phyloP scores from a whole-genome alignment of 2,797 vertebrate genomes.

The Fundulus diaphanus region DNA sequence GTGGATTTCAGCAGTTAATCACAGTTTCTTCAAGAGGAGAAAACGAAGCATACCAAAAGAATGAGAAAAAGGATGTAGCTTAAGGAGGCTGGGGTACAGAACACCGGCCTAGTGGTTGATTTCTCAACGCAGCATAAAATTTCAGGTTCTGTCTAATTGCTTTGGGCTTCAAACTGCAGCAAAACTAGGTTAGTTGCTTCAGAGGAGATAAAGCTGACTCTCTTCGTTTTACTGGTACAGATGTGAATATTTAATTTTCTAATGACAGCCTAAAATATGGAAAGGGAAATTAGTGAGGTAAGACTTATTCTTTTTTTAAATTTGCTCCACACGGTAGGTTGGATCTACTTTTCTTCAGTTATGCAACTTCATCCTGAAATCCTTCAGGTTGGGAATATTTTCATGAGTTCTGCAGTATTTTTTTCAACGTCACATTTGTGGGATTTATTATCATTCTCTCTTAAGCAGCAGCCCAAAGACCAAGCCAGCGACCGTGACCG shows the following conservation, averaged over 20 bases:
- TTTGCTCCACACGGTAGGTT: background rate
- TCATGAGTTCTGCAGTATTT: background rate
- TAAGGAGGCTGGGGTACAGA: slow-evolving; percentile 42
- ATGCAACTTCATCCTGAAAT: background rate
- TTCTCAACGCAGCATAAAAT: slow-evolving; percentile 39
- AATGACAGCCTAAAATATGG: slow-evolving; percentile 37
- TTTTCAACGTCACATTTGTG: background rate
- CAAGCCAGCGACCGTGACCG: background rate
- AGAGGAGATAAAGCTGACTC: slow-evolving; percentile 56
- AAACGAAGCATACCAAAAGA: slow-evolving; percentile 9
- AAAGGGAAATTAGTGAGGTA: slow-evolving; percentile 28
- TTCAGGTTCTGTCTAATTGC: slow-evolving; percentile 57
- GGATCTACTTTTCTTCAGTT: background rate
- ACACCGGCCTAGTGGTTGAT: slow-evolving; percentile 39
- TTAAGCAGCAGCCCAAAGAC: background rate
- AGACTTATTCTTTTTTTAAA: slow-evolving; percentile 16
- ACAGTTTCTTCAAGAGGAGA: slow-evolving; percentile 45
- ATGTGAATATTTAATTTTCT: slow-evolving; percentile 35
- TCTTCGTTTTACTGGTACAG: slow-evolving; percentile 30
- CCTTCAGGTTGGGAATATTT: background rate
- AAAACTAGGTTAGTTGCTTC: slow-evolving; percentile 51
- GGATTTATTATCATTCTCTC: background rate
- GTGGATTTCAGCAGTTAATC: slow-evolving; percentile 56
- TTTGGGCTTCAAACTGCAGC: slow-evolving; percentile 54
- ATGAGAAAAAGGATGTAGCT: slow-evolving; percentile 24